These are phyloP conservation scores for Pristionchus japonicus DNA, from an alignment of 2,888 invertebrate genomes.

Conservation along the genomic window DNA sequence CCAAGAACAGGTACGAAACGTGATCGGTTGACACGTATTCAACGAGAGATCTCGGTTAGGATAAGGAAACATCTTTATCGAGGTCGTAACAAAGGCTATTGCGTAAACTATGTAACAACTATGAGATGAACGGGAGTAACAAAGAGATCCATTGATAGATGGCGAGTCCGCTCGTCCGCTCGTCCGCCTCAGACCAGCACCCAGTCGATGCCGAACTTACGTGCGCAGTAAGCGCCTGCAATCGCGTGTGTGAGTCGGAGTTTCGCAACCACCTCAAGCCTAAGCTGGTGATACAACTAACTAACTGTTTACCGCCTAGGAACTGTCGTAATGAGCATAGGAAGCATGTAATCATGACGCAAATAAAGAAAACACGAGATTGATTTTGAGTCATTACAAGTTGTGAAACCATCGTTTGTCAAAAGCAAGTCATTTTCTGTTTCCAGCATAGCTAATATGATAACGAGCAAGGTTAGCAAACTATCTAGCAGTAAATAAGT, in stretches of 20 bases:
- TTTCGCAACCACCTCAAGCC: background rate
- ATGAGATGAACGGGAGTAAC: background rate
- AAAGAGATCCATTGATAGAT: background rate
- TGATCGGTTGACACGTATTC: constrained; percentile 32
- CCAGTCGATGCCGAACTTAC: constrained; percentile 41
- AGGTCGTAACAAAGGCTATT: background rate
- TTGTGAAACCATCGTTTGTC: no score
- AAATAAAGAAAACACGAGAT: background rate
- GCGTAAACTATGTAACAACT: background rate
- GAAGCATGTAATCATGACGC: background rate
- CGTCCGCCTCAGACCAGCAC: constrained; percentile 6
- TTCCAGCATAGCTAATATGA: no score
- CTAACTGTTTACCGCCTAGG: background rate
- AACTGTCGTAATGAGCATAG: background rate
- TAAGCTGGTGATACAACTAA: no score
- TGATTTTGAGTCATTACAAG: background rate
- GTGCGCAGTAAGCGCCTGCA: constrained; percentile 35
- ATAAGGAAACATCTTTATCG: constrained; percentile 22
- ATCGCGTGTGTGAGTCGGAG: background rate
- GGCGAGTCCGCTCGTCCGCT: background rate
- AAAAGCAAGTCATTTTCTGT: no score
- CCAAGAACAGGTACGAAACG: background rate
- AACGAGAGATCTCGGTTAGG: background rate
- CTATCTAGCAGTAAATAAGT: background rate
- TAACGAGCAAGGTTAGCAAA: background rate